These are phyloP conservation scores for rat (Rattus norvegicus) DNA, from an alignment of 2,113 vertebrate species.

Conservation along the genomic window DNA sequence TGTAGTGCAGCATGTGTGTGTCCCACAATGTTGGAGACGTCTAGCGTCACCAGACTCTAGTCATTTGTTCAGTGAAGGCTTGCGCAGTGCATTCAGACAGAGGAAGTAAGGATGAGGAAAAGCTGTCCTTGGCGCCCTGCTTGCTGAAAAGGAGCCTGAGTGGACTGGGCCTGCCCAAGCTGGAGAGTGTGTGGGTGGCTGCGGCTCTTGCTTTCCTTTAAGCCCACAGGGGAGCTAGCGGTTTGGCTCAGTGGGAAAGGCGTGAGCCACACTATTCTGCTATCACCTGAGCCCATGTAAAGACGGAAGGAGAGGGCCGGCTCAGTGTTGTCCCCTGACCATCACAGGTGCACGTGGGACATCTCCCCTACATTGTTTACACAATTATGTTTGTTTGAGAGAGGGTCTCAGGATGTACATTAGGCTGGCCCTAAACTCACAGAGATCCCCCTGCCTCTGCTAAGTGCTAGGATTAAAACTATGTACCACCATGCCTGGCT, in stretches of 20 bases:
- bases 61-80: background rate
- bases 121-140: background rate
- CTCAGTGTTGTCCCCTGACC: background rate
- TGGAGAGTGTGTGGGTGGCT: fast-evolving
- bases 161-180: fast-evolving
- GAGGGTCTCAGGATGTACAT: background rate
- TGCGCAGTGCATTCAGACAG: background rate
- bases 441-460: background rate
- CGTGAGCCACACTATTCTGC: too few relatives aligned
- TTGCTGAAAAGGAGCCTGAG: background rate
- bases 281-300: background rate
- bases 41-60: background rate
- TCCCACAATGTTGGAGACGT: background rate
- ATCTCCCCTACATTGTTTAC: background rate
- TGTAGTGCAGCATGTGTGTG: background rate
- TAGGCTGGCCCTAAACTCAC: background rate
- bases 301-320: background rate
- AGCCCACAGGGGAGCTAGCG: background rate
- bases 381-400: background rate
- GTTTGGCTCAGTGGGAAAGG: background rate
- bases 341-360: background rate
- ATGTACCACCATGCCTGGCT: background rate
- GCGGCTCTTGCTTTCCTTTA: background rate
- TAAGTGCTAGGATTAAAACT: background rate
- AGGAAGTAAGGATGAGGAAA: background rate